phyloP scores from a whole-genome alignment of 2,113 vertebrate species.

The human (Homo sapiens) region GRCh38 chr11:81378001-81378500 shows the following conservation, averaged over 20 bases:
- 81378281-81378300: background rate
- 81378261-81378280: background rate
- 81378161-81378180: background rate
- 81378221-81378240: background rate
- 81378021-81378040: background rate
- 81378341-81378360: background rate
- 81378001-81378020: background rate
- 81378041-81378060: background rate
- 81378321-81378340: background rate
- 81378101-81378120: background rate
- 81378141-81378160: background rate
- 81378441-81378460: background rate
- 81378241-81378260: background rate
- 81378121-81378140: background rate
- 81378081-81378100: background rate
- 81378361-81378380: background rate
- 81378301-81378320: background rate
- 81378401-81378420: background rate
- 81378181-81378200: background rate
- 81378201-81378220: background rate
- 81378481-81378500: background rate
- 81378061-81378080: background rate
- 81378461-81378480: background rate
- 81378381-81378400: background rate
- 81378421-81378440: rapidly evolving